Percentiles rank a stretch among this genome's conserved stretches.
Evolutionary conservation across 2,797 vertebrate species (phyloP).

Genomic region (Periophthalmus magnuspinnatus): DNA sequence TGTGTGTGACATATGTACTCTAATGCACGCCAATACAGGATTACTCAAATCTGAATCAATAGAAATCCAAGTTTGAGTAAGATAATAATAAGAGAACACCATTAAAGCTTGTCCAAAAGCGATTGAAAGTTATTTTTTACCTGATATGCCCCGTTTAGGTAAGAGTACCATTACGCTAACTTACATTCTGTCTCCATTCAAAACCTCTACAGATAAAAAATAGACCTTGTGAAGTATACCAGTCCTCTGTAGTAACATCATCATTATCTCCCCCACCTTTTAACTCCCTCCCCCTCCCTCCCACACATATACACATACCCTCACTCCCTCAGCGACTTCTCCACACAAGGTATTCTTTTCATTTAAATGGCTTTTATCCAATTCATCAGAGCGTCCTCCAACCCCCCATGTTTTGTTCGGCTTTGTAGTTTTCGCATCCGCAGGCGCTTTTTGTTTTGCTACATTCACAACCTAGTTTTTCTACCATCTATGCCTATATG

Average conservation of each 20-base stretch:
- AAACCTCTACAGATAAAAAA: constrained; percentile 60
- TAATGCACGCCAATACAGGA: too few species aligned
- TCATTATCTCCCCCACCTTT: constrained; percentile 30
- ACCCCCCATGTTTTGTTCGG: background rate
- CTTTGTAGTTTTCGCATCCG: constrained; percentile 23
- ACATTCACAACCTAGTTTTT: constrained; percentile 7
- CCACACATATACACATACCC: constrained; percentile 40
- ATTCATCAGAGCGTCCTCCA: constrained; percentile 14
- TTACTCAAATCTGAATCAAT: too few species aligned
- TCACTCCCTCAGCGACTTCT: constrained; percentile 21
- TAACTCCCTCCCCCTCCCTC: constrained; percentile 45
- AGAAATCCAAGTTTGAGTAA: too few species aligned
- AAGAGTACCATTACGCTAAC: too few species aligned
- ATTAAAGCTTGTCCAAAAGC: too few species aligned
- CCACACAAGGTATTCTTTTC: constrained; percentile 16
- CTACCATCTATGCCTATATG: constrained; percentile 1
- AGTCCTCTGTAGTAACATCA: constrained; percentile 57
- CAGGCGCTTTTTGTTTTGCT: constrained; percentile 6
- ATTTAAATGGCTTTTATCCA: constrained; percentile 34
- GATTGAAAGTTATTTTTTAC: too few species aligned
- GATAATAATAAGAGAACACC: too few species aligned
- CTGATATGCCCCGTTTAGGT: too few species aligned
- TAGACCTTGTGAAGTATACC: constrained; percentile 51
- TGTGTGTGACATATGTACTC: too few species aligned
- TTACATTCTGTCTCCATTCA: constrained; percentile 28